A percentile compares a stretch with the other conserved stretches of the same genome.
These are phyloP conservation scores for Dromius quadrimaculatus DNA, from an alignment of 2,888 invertebrate genomes.

Conservation along the genomic window DNA sequence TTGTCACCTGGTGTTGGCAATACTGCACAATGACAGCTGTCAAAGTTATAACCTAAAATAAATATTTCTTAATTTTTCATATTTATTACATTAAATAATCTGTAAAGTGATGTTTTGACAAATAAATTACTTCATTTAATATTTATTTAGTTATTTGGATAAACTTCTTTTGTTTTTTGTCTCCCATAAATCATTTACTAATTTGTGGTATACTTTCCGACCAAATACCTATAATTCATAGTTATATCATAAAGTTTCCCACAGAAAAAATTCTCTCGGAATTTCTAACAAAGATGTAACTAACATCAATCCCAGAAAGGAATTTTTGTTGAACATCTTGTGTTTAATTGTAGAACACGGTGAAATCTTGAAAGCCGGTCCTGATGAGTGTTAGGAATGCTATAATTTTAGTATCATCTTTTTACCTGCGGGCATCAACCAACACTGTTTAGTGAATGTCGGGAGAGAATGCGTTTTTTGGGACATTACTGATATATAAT, in stretches of 20 bases:
- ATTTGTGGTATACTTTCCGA: too few relatives aligned
- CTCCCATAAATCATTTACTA: too few relatives aligned
- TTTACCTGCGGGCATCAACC: slow-evolving; percentile 36
- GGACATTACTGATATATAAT: slow-evolving; percentile 45
- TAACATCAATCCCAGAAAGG: slow-evolving; percentile 1
- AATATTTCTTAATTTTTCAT: too few relatives aligned
- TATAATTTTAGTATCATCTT: slow-evolving; percentile 41
- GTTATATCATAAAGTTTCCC: slow-evolving; percentile 2
- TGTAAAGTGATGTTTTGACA: too few relatives aligned
- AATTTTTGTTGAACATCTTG: slow-evolving; percentile 1
- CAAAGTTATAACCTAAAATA: too few relatives aligned
- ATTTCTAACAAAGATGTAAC: neutral
- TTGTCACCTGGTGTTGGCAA: too few relatives aligned
- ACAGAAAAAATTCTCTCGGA: slow-evolving; percentile 10
- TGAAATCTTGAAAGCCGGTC: slow-evolving; percentile 28
- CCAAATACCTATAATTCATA: slow-evolving; percentile 14
- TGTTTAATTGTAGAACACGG: slow-evolving; percentile 7
- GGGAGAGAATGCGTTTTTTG: slow-evolving; percentile 36
- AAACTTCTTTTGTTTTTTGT: too few relatives aligned
- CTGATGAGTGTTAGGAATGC: slow-evolving; percentile 14
- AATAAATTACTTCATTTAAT: too few relatives aligned
- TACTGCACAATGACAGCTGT: too few relatives aligned
- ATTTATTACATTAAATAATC: too few relatives aligned
- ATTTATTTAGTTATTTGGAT: too few relatives aligned
- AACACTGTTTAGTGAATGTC: slow-evolving; percentile 44